These are phyloP conservation scores for Watsonalla binaria DNA, from an alignment of 2,888 invertebrate genomes.

Conservation along the genomic window DNA sequence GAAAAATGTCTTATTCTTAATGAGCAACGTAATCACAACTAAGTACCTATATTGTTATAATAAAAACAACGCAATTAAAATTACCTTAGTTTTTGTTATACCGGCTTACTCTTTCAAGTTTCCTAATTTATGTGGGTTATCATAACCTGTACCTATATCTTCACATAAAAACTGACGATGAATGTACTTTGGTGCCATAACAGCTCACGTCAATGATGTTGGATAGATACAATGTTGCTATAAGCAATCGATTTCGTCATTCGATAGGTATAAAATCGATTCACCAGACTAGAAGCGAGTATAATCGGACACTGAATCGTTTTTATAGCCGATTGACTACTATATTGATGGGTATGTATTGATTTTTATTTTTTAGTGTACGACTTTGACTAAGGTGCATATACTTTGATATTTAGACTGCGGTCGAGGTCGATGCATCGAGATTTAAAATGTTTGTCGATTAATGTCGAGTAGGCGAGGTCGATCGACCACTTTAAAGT, in stretches of 20 bases:
- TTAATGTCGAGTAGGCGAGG: neutral
- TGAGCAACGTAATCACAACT: too few species aligned
- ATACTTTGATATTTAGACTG: neutral
- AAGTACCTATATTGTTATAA: neutral
- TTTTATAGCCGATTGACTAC: conserved; percentile 59
- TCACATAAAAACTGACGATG: conserved; percentile 2
- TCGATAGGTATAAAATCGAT: conserved; percentile 52
- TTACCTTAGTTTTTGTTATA: neutral
- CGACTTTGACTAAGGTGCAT: conserved; percentile 7
- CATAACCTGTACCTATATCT: conserved; percentile 2
- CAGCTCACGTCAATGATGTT: conserved; percentile 27
- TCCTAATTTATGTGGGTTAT: neutral
- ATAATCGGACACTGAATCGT: conserved; percentile 53
- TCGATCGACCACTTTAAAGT: neutral
- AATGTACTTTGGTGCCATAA: conserved; percentile 11
- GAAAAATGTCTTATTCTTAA: too few species aligned
- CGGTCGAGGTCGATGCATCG: neutral
- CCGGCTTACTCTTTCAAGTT: neutral
- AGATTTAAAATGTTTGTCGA: neutral
- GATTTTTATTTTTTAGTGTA: conserved; percentile 37
- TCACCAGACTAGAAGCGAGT: conserved; percentile 49
- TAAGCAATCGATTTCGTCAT: conserved; percentile 59
- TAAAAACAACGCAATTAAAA: neutral
- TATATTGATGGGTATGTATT: conserved; percentile 42
- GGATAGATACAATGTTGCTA: conserved; percentile 49